Base-by-base conservation (phyloP, 2,113 vertebrate genomes). In the Hyperoodon ampullatus region DNA sequence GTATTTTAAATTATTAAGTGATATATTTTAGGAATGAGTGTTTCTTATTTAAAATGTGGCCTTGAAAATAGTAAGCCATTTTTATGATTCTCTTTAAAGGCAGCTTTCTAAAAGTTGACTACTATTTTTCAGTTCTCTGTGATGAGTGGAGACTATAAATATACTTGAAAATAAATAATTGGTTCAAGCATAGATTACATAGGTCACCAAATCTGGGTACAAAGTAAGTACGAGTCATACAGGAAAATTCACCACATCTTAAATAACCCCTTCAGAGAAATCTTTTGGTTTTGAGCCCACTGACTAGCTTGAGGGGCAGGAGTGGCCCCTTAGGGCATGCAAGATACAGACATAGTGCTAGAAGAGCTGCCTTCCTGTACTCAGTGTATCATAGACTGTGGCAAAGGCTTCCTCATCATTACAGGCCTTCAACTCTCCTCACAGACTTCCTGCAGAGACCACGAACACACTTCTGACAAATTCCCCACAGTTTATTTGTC, bases 401-500 rank as follows among this genome's bases (percentile, higher is more conserved):
- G 33, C 75, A 96, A 95, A 97, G 93, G 0, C 44, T 94, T 50
- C 4, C 58, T 94, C 35, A 70, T 97, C 95, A 18, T 81, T 96
- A 90, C 3, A 78, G 77, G 53, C 11, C 44, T 68, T 84, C 94
- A 91, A 21, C 0, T 8, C 93, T 81, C 72, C 81, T 55, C 42
- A 19, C 28, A 96, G 97, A 35, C 39, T 98, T 97, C 95, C 86
- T 92, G 70, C 82, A 83, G 97, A 66, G 85, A 30, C 85, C 58
- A 26, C 0, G 1, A 97, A 89, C 95, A 93, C 42, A 74, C 84
- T 97, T 93, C 94, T 97, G 96, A 98, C 85, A 97, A 97, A 82
- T 96, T 96, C 82, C 88, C 96, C 93, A 42, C 47, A 81, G 80
- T 72, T 97, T 97, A 82, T 77, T 95, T 96, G 74, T 91, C 96